A percentile compares a stretch with the other conserved stretches of the same genome.
phyloP scores from a whole-genome alignment of 2,888 invertebrate genomes.

The Eupithecia exiguata region DNA sequence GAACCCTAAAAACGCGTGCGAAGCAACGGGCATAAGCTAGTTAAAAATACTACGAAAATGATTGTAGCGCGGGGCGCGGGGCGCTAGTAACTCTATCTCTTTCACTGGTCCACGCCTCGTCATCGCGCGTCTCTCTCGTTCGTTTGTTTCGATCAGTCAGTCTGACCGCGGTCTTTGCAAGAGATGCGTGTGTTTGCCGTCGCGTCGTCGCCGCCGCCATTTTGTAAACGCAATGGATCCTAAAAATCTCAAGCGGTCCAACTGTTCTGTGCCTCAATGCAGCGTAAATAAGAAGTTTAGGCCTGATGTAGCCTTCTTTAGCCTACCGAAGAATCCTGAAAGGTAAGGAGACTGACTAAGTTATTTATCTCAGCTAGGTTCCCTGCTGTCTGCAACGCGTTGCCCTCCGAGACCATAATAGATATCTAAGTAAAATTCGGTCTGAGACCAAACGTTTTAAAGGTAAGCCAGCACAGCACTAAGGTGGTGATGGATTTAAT shows the following conservation, averaged over 20 bases:
- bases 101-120: neutral
- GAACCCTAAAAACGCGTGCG: neutral
- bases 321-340: constrained; percentile 8
- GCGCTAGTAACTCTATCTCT: neutral
- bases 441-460: neutral
- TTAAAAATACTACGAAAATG: neutral
- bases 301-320: constrained; percentile 14
- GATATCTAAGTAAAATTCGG: no score
- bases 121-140: constrained; percentile 1
- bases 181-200: constrained; percentile 5
- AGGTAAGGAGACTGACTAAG: constrained; percentile 14
- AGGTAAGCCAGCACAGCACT: neutral
- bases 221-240: constrained; percentile 5
- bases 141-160: constrained; percentile 13
- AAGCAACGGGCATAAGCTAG: neutral
- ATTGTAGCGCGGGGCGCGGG: neutral
- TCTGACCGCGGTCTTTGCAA: constrained; percentile 15
- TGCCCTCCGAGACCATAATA: no score
- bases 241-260: neutral
- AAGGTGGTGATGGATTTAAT: neutral
- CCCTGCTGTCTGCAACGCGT: neutral
- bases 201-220: constrained; percentile 12
- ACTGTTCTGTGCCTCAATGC: constrained; percentile 19
- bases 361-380: neutral
- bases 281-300: constrained; percentile 2